Evolutionary conservation across 1,140 invertebrate species (phyloP).

Genomic region (Drosophila chauvacae): DNA sequence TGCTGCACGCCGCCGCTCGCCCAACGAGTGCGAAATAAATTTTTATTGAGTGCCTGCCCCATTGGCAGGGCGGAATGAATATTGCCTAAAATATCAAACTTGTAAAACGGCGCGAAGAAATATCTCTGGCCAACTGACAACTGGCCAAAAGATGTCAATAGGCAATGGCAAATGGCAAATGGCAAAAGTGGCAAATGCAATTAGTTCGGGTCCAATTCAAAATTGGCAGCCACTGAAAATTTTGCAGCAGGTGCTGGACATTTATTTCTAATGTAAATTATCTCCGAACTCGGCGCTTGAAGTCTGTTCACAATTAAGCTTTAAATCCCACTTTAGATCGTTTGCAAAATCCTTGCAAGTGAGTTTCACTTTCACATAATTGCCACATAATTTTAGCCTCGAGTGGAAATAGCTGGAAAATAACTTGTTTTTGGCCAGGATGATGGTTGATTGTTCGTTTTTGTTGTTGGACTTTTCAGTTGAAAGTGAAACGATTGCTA

Average conservation of each 20-base stretch:
- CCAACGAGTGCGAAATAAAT: constrained; percentile 52
- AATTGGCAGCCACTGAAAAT: constrained; percentile 57
- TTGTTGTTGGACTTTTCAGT: constrained; percentile 13
- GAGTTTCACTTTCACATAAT: constrained; percentile 78
- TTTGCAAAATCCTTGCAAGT: constrained; percentile 21
- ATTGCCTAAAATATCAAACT: constrained; percentile 70
- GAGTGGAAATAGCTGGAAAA: constrained; percentile 21
- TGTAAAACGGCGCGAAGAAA: constrained; percentile 34
- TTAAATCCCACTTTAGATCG: constrained; percentile 2
- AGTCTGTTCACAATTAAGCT: constrained; percentile 38
- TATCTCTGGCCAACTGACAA: constrained; percentile 42
- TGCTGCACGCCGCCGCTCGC: constrained; percentile 37
- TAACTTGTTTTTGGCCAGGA: constrained; percentile 45
- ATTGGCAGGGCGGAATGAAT: constrained; percentile 54
- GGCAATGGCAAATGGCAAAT: constrained; percentile 57
- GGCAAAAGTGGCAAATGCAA: constrained; percentile 66
- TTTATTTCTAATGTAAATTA: constrained; percentile 13
- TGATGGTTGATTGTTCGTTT: constrained; percentile 15
- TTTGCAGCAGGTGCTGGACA: constrained; percentile 58
- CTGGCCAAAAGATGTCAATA: constrained; percentile 55
- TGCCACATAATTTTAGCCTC: constrained; percentile 61
- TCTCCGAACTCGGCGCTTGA: constrained; percentile 5
- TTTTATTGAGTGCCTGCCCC: constrained; percentile 49
- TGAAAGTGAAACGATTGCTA: constrained; percentile 30
- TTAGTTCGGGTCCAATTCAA: constrained; percentile 79